These are phyloP conservation scores for Cladorhizidae sp. DNA, from an alignment of 37 sponge, comb jelly and placozoan species.

Conservation along the genomic window DNA sequence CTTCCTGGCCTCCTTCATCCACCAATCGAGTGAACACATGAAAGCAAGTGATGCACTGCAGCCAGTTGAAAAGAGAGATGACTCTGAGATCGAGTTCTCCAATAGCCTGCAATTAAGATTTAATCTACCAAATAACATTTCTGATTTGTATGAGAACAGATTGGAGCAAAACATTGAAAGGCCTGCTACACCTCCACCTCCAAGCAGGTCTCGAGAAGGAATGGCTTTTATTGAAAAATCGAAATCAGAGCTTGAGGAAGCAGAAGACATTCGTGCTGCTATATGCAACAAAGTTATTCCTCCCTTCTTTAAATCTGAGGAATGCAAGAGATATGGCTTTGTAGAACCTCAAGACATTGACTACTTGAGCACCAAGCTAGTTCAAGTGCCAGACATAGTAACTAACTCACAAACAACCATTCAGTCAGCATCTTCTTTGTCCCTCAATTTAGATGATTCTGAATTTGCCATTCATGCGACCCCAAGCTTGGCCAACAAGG, in stretches of 20 bases:
- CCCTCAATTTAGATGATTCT: background rate
- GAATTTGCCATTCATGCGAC: slow-evolving; percentile 19
- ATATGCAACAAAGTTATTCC: slow-evolving; percentile 57
- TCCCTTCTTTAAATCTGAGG: slow-evolving; percentile 67
- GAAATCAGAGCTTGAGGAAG: slow-evolving; percentile 41
- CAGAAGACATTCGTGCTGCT: slow-evolving; percentile 30
- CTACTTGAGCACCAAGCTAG: slow-evolving; percentile 25
- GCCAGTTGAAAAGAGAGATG: slow-evolving; percentile 19
- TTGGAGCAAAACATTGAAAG: background rate
- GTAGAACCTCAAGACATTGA: slow-evolving; percentile 47
- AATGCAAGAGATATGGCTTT: slow-evolving; percentile 49
- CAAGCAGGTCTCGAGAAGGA: background rate
- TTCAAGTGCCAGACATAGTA: background rate
- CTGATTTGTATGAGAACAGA: background rate
- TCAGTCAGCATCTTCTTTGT: slow-evolving; percentile 13
- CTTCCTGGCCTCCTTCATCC: slow-evolving; percentile 32
- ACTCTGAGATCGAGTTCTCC: slow-evolving; percentile 33
- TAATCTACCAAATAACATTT: background rate
- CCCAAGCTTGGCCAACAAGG: slow-evolving; percentile 11
- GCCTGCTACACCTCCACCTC: slow-evolving; percentile 3
- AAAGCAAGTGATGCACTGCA: slow-evolving; percentile 10
- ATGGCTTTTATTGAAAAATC: slow-evolving; percentile 11
- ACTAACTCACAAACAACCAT: slow-evolving; percentile 1
- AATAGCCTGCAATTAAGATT: background rate
- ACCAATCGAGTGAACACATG: slow-evolving; percentile 32